A percentile compares a stretch with the other conserved stretches of the same genome.
Conservation (phyloP, 2,797 vertebrate genomes). For the Cyprinella venusta region DNA sequence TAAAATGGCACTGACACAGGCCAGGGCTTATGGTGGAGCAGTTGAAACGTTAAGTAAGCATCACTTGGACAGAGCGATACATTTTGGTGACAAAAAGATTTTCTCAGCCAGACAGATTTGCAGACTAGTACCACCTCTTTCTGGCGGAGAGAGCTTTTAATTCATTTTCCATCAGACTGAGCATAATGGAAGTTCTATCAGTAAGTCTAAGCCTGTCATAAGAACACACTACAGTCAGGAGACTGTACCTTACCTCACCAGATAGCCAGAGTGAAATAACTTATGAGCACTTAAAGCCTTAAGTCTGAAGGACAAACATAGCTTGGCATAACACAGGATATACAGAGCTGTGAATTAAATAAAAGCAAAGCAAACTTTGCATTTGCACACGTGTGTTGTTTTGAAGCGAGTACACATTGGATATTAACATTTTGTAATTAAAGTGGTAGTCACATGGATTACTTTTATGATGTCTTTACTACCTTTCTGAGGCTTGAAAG, state of each 20-base stretch:
- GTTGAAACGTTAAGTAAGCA: conserved; percentile 50
- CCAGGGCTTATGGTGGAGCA: conserved; percentile 16
- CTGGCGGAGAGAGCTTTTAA: conserved; percentile 58
- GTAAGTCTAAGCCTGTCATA: conserved; percentile 37
- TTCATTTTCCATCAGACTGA: conserved; percentile 61
- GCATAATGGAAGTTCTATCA: conserved; percentile 56
- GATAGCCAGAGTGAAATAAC: conserved; percentile 28
- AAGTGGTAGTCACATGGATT: no score
- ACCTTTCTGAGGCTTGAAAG: no score
- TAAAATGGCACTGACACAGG: conserved; percentile 45
- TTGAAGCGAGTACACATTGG: no score
- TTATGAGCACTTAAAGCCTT: conserved; percentile 19
- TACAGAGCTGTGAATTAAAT: background rate
- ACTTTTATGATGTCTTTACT: no score
- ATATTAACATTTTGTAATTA: no score
- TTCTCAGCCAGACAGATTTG: conserved; percentile 51
- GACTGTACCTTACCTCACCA: conserved; percentile 36
- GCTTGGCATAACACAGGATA: background rate
- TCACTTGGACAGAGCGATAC: conserved; percentile 50
- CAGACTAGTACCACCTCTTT: conserved; percentile 54
- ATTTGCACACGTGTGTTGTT: background rate
- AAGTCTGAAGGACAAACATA: conserved; percentile 22
- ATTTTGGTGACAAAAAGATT: conserved; percentile 58
- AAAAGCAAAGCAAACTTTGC: background rate
- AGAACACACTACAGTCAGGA: conserved; percentile 10